Evolutionary conservation across 2,113 vertebrate species (phyloP).

Genomic region (Fulica atra): DNA sequence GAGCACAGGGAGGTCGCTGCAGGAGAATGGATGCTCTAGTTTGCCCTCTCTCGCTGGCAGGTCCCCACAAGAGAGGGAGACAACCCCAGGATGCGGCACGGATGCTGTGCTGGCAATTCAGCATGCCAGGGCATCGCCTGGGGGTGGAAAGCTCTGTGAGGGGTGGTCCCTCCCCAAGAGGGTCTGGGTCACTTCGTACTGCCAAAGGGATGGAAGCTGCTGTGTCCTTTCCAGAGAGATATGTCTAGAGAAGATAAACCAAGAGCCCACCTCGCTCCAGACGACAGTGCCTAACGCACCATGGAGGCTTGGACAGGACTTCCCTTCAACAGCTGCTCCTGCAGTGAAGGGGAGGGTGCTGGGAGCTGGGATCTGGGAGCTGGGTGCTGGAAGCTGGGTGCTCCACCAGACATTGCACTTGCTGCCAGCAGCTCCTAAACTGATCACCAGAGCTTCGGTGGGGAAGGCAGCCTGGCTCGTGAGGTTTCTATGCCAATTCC

Average conservation of each 20-base stretch:
- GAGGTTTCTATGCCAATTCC: not conserved
- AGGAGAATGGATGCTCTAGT: not conserved
- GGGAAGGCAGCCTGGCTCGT: not conserved
- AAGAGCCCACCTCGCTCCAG: not conserved
- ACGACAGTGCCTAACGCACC: rapidly evolving
- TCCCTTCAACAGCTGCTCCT: not conserved
- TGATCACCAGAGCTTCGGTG: not conserved
- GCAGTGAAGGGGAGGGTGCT: rapidly evolving
- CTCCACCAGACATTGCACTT: not conserved
- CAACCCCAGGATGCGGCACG: rapidly evolving
- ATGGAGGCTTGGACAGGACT: rapidly evolving
- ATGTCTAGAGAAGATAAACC: not conserved
- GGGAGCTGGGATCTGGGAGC: not conserved
- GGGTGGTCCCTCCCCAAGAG: not conserved
- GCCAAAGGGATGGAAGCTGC: not conserved
- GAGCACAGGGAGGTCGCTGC: not conserved
- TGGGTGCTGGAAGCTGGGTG: not conserved
- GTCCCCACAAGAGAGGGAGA: rapidly evolving
- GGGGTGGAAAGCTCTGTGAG: not conserved
- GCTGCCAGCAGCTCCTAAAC: not conserved
- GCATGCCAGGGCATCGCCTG: rapidly evolving
- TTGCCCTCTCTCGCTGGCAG: not conserved
- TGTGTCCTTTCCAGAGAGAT: rapidly evolving
- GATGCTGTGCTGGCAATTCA: rapidly evolving
- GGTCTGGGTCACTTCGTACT: not conserved